Evolutionary conservation across 2,888 invertebrate genomes (phyloP), one percentile per base, ranked within the genome.

Genomic region (Hirudinaria manillensis): DNA sequence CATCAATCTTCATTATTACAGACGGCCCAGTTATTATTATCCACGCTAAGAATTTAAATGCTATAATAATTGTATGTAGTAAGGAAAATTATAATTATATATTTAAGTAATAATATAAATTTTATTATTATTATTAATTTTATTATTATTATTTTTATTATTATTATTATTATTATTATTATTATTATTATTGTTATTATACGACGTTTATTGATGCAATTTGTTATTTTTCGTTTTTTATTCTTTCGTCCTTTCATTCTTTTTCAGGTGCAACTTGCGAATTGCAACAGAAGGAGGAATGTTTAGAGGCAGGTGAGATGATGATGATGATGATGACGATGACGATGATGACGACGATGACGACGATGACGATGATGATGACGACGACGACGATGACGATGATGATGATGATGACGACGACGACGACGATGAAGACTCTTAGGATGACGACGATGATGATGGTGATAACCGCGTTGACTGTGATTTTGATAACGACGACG

Each of bases 401-500:
- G 29, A 2, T 27, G 61, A 16, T 51, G 75, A 72, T 38, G 70
- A 38, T 51, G 75, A 72, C 32, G 70, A 75, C 21, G 55, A 70
- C 27, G 70, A 74, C 21, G 61, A 55, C 21, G 61, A 73, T 24
- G 65, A 72, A 16, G 32, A 56, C 6, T n/a, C 29, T 24, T 27
- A 27, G 2, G 56, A 56, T 34, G 61, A 27, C 16, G 56, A 73
- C 16, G 61, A 32, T 32, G 36, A 75, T 27, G 70, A 51, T 29
- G 75, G 61, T 7, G 36, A 32, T 32, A 36, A 73, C 3, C 21
- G 34, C 4, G 34, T 61, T 7, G 61, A 27, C 13, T 53, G 72
- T 38, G 70, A 70, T 71, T 70, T 72, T 34, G 70, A 75, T 34
- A 34, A 75, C n/a, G 70, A 71, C 29, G 10, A 72, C 45, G 45